Base-by-base conservation (phyloP, 2,888 invertebrate genomes). In the Chloromyia formosa region DNA sequence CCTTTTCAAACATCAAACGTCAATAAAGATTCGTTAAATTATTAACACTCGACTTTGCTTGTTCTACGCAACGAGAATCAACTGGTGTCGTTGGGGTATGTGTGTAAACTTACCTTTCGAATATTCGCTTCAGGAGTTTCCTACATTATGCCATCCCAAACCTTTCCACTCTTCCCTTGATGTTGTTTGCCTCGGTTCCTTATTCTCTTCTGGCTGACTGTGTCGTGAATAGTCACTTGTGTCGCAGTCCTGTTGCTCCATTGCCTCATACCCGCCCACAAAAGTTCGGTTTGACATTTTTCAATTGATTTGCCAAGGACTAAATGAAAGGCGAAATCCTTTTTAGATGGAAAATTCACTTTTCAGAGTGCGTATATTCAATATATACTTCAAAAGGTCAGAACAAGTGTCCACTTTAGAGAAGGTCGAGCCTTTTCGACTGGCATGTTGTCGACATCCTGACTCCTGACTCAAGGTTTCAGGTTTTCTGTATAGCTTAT, bases 271-370 rank as follows among this genome's bases (percentile, higher is more conserved):
- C 42, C 72, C 66, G 42, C 64, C 54, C 56, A 22, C 53, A 56
- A 73, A n/a, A 66, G 58, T 72, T 64, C 61, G 58, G 72, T 64
- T 74, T 74, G 74, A 75, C 75, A 75, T 75, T 75, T 75, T 75
- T 74, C 75, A 74, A 75, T 75, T 75, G 73, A 75, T 75, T 75
- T 75, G 73, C 74, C 69, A 40, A 74, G 73, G 73, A 73, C 75
- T 73, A 73, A 69, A 75, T 75, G 75, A 68, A 75, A 75, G 66
- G 74, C 58, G 71, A 75, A 75, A 74, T 75, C 74, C 74, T 54
- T 71, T 71, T 75, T 73, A 42, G 62, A 69, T 68, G 73, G 74
- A 74, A 74, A 75, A 75, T 74, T 75, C 68, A 69, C 69, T 75
- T 74, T 73, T n/a, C 69, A 54, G 54, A 62, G 74, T 75, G 56